Conservation (phyloP, 2,888 invertebrate genomes). For the Andrena bucephala region DNA sequence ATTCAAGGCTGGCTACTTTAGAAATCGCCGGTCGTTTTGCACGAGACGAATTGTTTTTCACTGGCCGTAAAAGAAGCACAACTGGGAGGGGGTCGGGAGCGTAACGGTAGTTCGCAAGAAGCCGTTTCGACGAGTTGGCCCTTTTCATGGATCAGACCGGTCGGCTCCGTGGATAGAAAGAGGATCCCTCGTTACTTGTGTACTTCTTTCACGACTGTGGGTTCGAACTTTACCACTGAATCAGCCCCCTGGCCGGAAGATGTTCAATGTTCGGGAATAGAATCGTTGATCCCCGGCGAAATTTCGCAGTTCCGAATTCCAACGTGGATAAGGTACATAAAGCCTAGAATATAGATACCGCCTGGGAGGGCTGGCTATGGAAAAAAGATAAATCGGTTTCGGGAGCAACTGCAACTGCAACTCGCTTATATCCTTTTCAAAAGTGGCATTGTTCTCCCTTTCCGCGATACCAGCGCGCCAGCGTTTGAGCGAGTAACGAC, state of each 20-base stretch:
- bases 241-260: slow-evolving; percentile 63
- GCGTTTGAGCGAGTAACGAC: neutral
- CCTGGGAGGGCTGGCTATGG: slow-evolving; percentile 4
- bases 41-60: slow-evolving; percentile 70
- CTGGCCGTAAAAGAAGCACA: slow-evolving; percentile 59
- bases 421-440: slow-evolving; percentile 45
- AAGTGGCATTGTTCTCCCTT: neutral
- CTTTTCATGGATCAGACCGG: slow-evolving; percentile 64
- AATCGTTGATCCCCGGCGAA: slow-evolving; percentile 48
- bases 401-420: neutral
- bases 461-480: neutral
- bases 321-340: slow-evolving; percentile 46
- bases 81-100: slow-evolving; percentile 10
- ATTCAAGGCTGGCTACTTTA: slow-evolving; percentile 43
- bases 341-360: slow-evolving; percentile 23
- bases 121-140: slow-evolving; percentile 51
- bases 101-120: slow-evolving; percentile 58
- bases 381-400: slow-evolving; percentile 46
- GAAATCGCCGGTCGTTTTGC: slow-evolving; percentile 56
- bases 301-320: slow-evolving; percentile 49
- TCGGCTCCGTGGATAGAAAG: slow-evolving; percentile 40
- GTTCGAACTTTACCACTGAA: slow-evolving; percentile 67
- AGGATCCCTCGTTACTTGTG: slow-evolving; percentile 60
- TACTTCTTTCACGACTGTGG: slow-evolving; percentile 62
- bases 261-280: slow-evolving; percentile 58